phyloP scores from a whole-genome alignment of 1,140 invertebrate genomes.

The Magallana angulata region DNA sequence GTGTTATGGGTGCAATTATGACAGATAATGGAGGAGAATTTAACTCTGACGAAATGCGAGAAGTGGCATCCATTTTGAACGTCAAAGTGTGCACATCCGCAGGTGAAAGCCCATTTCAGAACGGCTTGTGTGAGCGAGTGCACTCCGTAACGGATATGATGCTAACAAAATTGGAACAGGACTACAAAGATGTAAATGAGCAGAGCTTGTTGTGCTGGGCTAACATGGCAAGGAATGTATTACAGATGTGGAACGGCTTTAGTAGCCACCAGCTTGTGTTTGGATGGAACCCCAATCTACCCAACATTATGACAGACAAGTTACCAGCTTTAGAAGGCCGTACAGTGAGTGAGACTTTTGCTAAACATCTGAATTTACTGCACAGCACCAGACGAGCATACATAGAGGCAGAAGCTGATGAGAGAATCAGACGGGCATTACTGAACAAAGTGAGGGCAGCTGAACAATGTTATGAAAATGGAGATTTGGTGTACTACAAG shows the following conservation, averaged over 20 bases:
- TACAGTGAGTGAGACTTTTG: neutral
- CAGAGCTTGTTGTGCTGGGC: conserved; percentile 49
- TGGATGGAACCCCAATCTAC: conserved; percentile 42
- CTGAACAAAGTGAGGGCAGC: conserved; percentile 53
- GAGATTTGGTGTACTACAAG: conserved; percentile 58
- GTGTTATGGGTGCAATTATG: conserved; percentile 50
- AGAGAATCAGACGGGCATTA: conserved; percentile 56
- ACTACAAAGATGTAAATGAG: conserved; percentile 19
- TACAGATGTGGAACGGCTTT: conserved; percentile 58
- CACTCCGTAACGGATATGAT: conserved; percentile 50
- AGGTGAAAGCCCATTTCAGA: conserved; percentile 56
- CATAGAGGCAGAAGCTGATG: conserved; percentile 53
- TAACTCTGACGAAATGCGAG: conserved; percentile 59
- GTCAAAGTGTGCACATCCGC: conserved; percentile 57
- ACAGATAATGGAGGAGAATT: conserved; percentile 54
- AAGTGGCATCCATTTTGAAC: conserved; percentile 58
- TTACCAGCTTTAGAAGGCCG: neutral
- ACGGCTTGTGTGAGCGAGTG: conserved; percentile 56
- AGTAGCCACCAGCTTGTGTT: conserved; percentile 59
- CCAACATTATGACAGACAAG: neutral
- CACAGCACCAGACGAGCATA: conserved; percentile 27
- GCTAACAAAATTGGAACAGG: conserved; percentile 45
- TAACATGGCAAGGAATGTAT: conserved; percentile 55
- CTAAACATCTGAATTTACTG: neutral
- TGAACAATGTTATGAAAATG: conserved; percentile 49